Base-by-base conservation (phyloP, 2,888 invertebrate genomes). In the Erebia palarica region DNA sequence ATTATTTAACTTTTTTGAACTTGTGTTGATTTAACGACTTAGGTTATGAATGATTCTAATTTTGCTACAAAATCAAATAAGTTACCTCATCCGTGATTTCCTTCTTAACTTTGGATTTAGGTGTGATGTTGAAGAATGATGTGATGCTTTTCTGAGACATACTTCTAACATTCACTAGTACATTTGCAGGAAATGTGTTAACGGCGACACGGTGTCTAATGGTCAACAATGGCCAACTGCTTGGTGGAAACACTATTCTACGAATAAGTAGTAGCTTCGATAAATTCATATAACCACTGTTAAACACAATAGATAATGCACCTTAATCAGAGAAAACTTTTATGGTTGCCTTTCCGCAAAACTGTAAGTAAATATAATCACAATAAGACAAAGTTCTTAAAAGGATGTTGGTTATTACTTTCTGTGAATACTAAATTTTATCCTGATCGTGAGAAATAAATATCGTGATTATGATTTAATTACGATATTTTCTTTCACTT, bases 121-220 rank as follows among this genome's bases (percentile, higher is more conserved):
- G 91, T 10, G 87, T 86, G 59, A 82, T 82, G 73, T 87, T 89
- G 75, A 93, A 94, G 75, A 93, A 94, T 0, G 92, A 93, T 13
- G 85, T 93, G 53, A 94, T 93, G 74, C 88, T 92, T 76, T 85
- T 88, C 76, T 94, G 94, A 1, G 94, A 82, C 93, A 94, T 94
- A 1, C 72, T 85, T 75, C 76, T 81, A 14, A 65, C 18, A 67
- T 71, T 70, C 36, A 73, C 14, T 59, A 64, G 61, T 47, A 75
- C 68, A 69, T 65, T 65, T 59, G 76, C 13, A 18, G 69, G 68
- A 67, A 68, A 49, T 16, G 13, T 64, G 27, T 16, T 21, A 21
- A 11, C 47, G 21, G 16, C 21, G 1, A n/a, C 55, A 58, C 10
- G 11, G 27, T 10, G 49, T 13, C 51, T 16, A 44, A 47, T 16